phyloP scores from a whole-genome alignment of 2,797 vertebrate genomes.

The Sebastes variabilis region DNA sequence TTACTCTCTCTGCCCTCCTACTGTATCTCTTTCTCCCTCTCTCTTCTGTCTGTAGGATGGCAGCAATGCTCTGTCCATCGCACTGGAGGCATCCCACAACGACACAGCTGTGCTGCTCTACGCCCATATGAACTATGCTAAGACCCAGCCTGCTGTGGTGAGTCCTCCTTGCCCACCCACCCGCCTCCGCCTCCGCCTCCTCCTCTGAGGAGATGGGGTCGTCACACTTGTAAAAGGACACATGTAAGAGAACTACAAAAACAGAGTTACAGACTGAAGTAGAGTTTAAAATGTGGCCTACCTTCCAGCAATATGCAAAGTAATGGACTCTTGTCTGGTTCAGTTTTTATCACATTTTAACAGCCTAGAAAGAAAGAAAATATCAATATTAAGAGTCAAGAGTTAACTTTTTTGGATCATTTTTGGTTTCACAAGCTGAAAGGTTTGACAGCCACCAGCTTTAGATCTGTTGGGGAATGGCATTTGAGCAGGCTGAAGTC shows the following conservation, averaged over 20 bases:
- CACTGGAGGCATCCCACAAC: constrained; percentile 86
- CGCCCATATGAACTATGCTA: constrained; percentile 86
- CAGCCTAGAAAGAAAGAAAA: neutral
- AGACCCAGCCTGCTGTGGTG: constrained; percentile 74
- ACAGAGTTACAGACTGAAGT: neutral
- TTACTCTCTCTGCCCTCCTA: neutral
- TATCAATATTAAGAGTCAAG: neutral
- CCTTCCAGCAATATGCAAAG: neutral
- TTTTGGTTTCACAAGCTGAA: neutral
- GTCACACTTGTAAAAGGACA: neutral
- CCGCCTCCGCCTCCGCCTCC: neutral
- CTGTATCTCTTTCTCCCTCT: neutral
- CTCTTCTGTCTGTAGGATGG: constrained; percentile 77
- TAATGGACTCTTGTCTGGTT: neutral
- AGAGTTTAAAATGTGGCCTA: neutral
- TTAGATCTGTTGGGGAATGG: neutral
- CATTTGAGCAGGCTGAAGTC: neutral
- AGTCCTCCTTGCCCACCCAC: constrained; percentile 23
- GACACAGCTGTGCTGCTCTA: constrained; percentile 89
- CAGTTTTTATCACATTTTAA: neutral
- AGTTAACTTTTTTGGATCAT: neutral
- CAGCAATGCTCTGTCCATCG: constrained; percentile 87
- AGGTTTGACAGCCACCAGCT: neutral
- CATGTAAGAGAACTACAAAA: neutral
- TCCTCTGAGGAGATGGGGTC: neutral